Conservation (phyloP, 2,888 invertebrate genomes). For the Barypeithes pellucidus region DNA sequence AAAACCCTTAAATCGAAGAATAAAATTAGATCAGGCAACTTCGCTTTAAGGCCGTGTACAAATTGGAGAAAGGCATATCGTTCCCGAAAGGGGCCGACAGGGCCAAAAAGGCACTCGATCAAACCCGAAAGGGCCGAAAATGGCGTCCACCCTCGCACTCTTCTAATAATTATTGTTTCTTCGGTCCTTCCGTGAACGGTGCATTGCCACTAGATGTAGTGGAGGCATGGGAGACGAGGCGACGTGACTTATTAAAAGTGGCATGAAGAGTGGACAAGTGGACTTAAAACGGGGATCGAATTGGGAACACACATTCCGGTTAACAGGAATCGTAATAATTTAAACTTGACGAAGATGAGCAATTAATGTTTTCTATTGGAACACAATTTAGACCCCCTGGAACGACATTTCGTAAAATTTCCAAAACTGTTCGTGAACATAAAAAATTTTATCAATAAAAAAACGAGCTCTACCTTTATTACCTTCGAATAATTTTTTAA, state of each 20-base stretch:
- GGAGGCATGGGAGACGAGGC: neutral
- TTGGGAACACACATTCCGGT: no score
- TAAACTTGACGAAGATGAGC: no score
- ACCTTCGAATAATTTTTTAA: no score
- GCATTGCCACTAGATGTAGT: neutral
- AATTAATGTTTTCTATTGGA: no score
- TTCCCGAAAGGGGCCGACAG: conserved; percentile 19
- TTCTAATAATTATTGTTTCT: conserved; percentile 13
- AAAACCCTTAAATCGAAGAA: neutral
- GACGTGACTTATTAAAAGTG: neutral
- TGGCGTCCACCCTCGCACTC: conserved; percentile 30
- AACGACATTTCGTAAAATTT: no score
- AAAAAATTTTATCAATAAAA: no score
- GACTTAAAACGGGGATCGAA: no score
- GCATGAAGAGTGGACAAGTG: neutral
- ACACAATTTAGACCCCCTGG: no score
- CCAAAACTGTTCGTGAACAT: no score
- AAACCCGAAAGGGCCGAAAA: conserved; percentile 26
- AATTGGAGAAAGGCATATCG: conserved; percentile 5
- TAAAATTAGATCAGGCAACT: neutral
- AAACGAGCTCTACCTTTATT: no score
- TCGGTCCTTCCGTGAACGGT: conserved; percentile 7
- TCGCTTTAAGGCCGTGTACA: conserved; percentile 3
- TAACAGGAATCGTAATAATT: no score
- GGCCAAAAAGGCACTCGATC: conserved; percentile 10